phyloP scores from a whole-genome alignment of 1,140 invertebrate genomes.

The Scaptomyza hsui region DNA sequence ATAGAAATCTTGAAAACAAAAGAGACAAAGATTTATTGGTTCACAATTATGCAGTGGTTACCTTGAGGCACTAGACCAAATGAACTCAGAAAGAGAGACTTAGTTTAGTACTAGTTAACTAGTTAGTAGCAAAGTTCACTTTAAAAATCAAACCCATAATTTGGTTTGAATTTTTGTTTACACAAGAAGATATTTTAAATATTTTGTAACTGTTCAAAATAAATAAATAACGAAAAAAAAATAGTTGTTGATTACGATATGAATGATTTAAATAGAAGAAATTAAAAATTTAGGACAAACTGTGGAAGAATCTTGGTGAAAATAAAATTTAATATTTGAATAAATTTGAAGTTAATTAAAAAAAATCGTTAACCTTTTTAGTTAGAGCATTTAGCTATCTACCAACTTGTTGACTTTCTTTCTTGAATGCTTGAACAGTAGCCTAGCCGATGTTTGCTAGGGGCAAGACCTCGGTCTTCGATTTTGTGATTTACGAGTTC shows the following conservation, averaged over 20 bases:
- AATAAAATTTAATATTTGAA: no score
- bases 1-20: slow-evolving; percentile 78
- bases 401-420: neutral
- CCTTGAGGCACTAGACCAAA: slow-evolving; percentile 58
- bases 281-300: no score
- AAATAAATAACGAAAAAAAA: no score
- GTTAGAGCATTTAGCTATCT: slow-evolving; percentile 14
- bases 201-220: no score
- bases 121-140: slow-evolving; percentile 1
- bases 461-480: slow-evolving; percentile 25
- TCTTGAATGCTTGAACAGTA: neutral
- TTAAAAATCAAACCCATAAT: neutral
- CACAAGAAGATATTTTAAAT: neutral
- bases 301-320: no score
- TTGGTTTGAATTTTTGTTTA: no score
- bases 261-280: no score
- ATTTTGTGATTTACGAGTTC: slow-evolving; percentile 66
- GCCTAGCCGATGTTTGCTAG: neutral
- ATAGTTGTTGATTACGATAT: no score
- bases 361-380: no score
- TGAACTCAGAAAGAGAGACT: slow-evolving; percentile 15
- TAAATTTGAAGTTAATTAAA: no score
- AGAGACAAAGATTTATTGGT: slow-evolving; percentile 76
- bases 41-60: slow-evolving; percentile 69
- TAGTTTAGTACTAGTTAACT: slow-evolving; percentile 10